A percentile compares a stretch with the other conserved stretches of the same genome.
Evolutionary conservation across 2,888 invertebrate species (phyloP).

Genomic region (Xylophagus ater): DNA sequence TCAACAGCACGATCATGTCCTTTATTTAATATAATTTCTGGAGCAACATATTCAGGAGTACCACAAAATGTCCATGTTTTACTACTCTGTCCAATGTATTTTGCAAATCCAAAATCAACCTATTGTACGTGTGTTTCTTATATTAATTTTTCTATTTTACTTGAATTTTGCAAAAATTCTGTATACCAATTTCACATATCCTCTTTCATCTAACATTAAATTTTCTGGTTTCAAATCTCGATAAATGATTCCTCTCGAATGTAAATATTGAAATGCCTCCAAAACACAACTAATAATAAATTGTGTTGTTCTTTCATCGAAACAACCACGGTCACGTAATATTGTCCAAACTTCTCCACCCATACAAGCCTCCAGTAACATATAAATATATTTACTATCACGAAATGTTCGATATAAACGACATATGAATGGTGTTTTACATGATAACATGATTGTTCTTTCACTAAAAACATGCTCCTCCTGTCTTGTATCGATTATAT

Average conservation of each 20-base stretch:
- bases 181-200: conserved; percentile 78
- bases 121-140: conserved; percentile 24
- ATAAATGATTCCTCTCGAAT: conserved; percentile 71
- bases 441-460: conserved; percentile 68
- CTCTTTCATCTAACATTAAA: conserved; percentile 69
- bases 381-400: conserved; percentile 85
- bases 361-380: conserved; percentile 86
- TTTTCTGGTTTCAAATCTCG: conserved; percentile 94
- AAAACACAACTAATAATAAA: conserved; percentile 89
- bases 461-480: conserved; percentile 85
- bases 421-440: conserved; percentile 41
- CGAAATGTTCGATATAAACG: conserved; percentile 82
- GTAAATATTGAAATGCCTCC: conserved; percentile 85
- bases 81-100: conserved; percentile 62
- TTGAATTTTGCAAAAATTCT: background rate
- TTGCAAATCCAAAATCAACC: conserved; percentile 92
- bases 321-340: conserved; percentile 70
- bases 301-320: conserved; percentile 70
- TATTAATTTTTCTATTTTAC: background rate
- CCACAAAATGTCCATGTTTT: conserved; percentile 96
- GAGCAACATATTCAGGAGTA: conserved; percentile 86
- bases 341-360: conserved; percentile 94
- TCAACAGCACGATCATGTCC: conserved; percentile 74
- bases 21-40: conserved; percentile 80
- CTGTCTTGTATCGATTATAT: conserved; percentile 80